phyloP scores from a whole-genome alignment of 37 sponge, comb jelly and placozoan genomes.

The Haliclona indistincta region DNA sequence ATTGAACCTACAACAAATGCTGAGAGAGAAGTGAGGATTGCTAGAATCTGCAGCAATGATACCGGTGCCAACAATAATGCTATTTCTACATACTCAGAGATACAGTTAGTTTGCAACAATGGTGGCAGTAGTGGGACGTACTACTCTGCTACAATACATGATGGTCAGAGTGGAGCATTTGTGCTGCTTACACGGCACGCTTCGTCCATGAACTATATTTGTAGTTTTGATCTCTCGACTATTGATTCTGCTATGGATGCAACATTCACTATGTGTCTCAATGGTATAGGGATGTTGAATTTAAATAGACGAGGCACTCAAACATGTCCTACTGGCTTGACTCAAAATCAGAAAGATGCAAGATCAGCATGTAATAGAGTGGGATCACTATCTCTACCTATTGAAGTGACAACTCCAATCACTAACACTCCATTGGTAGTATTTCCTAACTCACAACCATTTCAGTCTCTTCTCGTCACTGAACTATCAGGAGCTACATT shows the following conservation, averaged over 20 bases:
- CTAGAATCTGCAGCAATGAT: not conserved
- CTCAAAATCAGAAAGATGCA: not conserved
- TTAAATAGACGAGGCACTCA: not conserved
- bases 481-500: not conserved
- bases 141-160: not conserved
- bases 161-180: not conserved
- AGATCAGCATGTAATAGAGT: not conserved
- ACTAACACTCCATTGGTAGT: conserved; percentile 5
- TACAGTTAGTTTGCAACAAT: not conserved
- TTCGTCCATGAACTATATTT: not conserved
- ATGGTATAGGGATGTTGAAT: not conserved
- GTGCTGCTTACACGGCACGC: not conserved
- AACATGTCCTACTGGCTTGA: not conserved
- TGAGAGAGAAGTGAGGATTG: not conserved
- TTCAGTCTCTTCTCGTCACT: not conserved
- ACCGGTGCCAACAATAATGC: not conserved
- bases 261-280: not conserved
- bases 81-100: not conserved
- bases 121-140: not conserved
- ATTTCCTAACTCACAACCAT: not conserved
- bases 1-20: not conserved
- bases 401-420: no score
- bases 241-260: conserved; percentile 1
- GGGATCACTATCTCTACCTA: not conserved
- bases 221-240: not conserved